phyloP scores from a whole-genome alignment of 2,113 vertebrate genomes.

The Dipodomys merriami region DNA sequence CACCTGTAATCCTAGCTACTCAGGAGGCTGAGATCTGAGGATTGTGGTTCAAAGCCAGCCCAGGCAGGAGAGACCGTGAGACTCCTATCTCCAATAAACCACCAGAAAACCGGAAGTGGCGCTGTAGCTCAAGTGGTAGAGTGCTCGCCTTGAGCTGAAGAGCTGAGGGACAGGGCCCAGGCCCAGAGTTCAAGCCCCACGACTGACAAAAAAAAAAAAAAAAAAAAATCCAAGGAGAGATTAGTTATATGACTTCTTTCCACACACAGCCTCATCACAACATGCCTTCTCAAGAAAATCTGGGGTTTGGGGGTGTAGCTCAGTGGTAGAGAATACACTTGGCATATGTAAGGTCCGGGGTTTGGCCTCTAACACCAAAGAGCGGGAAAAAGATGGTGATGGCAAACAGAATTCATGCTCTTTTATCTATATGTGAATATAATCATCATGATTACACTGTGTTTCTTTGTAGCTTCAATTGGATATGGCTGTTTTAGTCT shows the following conservation, averaged over 20 bases:
- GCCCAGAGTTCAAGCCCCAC: too few species aligned
- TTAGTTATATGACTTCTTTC: slow-evolving; percentile 1
- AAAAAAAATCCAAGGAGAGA: neutral
- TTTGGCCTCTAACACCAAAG: neutral
- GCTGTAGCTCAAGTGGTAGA: too few species aligned
- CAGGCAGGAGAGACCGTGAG: too few species aligned
- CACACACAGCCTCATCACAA: neutral
- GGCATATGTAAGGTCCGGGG: neutral
- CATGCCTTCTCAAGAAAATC: slow-evolving; percentile 32
- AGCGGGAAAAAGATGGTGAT: neutral
- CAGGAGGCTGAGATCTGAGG: too few species aligned
- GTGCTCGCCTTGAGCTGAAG: too few species aligned
- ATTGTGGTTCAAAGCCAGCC: too few species aligned
- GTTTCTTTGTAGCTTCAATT: slow-evolving; percentile 42
- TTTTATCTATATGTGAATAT: neutral
- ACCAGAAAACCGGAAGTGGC: too few species aligned
- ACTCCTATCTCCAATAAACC: too few species aligned
- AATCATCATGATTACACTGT: slow-evolving; percentile 11
- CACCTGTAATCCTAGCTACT: too few species aligned
- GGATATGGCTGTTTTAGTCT: slow-evolving; percentile 13
- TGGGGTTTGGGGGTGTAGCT: neutral
- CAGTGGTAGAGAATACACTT: neutral
- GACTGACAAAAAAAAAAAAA: too few species aligned
- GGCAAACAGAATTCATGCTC: neutral
- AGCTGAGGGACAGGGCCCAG: too few species aligned